Evolutionary conservation across 2,888 invertebrate genomes (phyloP), one percentile per base, ranked within the genome.

Genomic region (Empis stercorea): DNA sequence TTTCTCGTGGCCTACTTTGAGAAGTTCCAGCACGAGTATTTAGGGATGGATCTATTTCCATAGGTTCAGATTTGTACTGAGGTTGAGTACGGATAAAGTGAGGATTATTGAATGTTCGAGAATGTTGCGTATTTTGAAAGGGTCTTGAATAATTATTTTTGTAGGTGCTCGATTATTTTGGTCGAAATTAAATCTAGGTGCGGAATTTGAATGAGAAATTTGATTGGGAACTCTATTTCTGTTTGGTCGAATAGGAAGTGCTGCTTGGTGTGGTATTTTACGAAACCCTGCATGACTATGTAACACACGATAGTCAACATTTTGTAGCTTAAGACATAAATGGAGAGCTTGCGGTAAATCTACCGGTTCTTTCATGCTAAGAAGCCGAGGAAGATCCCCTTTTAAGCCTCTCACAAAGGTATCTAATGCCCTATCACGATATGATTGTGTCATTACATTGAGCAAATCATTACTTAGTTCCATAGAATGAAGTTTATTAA

Each of bases 281-380:
- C 4, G 10, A 16, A 16, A 16, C 34, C n/a, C 34, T 34, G 34
- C n/a, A n/a, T n/a, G 13, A 7, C 6, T n/a, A n/a, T n/a, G 34
- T 34, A 7, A 7, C 34, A 7, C 16, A 13, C 32, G 16, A 37
- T 37, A 20, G 20, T 20, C 16, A 10, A 16, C 10, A 15, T 52
- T 53, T 37, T 53, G 38, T 10, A 52, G 9, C 17, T 51, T 48
- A 4, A 53, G 30, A 20, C 52, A 50, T 9, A 52, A 30, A 16
- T 52, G 48, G 4, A 53, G 34, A 10, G 53, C 55, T 34, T 55
- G 51, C 30, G 53, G 53, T 3, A 56, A 47, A 23, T 54, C 51
- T 13, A 34, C 43, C 10, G 52, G 55, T 46, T 56, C 54, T 5
- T 49, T 48, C 20, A 55, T 54, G 3, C 51, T 51, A 13, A 53